Evolutionary conservation across 2,888 invertebrate genomes (phyloP), one percentile per base, ranked within the genome.

Genomic region (Cosmorhoe ocellata): DNA sequence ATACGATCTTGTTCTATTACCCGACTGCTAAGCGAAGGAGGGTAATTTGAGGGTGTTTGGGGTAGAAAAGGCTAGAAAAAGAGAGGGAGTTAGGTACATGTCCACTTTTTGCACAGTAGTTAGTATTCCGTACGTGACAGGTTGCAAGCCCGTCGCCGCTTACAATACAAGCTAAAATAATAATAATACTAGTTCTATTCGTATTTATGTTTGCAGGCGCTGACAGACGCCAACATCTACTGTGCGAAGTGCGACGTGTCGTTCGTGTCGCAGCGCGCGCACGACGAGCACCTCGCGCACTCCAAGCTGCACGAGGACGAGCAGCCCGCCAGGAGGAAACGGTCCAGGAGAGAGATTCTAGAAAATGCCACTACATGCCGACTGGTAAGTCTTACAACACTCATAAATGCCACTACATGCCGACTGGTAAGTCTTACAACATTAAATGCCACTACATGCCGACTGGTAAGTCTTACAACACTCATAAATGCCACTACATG

Each of bases 201-300:
- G n/a, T 27, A 28, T 14, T 12, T 32, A 0, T 34, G 13, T 9
- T 32, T 37, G 1, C 58, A 83, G 83, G 84, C 84, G 1, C 79
- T 74, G 48, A 70, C 70, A 0, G 79, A 78, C 31, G 28, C 30
- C n/a, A 73, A 79, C 51, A 83, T 84, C 0, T 80, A 67, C 51
- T 88, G 89, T 52, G 66, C 63, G 1, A 69, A 71, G 0, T 88
- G 88, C 51, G 75, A 86, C 56, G 80, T 87, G 0, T 69, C 68
- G 1, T 89, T 89, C 47, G 82, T 81, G 11, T 81, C 84, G 0
- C 55, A 79, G 22, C 74, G 74, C 32, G 89, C 89, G 0, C 87
- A 76, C 53, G 76, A 79, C 6, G 81, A 85, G 42, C 89, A 89
- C 42, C 45, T 83, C 30, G 81, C 84, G 40, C 88, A 88, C 38